Evolutionary conservation across 2,113 vertebrate species (phyloP), one percentile per base, ranked within the genome.

Genomic region (Notothenia rossii): DNA sequence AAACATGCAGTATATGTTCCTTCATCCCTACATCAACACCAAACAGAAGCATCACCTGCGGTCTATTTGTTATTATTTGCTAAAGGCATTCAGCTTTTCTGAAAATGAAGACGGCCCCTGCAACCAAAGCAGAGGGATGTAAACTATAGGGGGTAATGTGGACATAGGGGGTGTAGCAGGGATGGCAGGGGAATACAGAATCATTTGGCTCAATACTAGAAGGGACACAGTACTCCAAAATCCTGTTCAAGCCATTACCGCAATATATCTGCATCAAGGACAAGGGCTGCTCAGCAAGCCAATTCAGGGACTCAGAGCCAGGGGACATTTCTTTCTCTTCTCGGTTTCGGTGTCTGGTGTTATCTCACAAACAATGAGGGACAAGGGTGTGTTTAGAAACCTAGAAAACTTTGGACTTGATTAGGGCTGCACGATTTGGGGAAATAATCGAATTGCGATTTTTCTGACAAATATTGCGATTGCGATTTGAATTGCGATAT

Each of bases 191-290:
- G 56, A 83, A 72, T 72, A 78, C 71, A 71, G n/a, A 86, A 72
- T 48, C 33, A 83, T 79, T 79, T 86, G 60, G 72, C 53, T 20
- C 40, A 66, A 70, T 63, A 65, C 65, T 73, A 78, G 62, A 58
- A 59, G 40, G 62, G n/a, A 76, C 56, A 74, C 17, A 60, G 72
- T 80, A 70, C 69, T 69, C 51, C n/a, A 81, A 83, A 83, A 79
- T 67, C 79, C 73, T 76, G 59, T 73, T 79, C 40, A 70, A 77
- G 72, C 56, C 46, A 69, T 84, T 58, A 66, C 72, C 29, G 61
- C 84, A 77, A 77, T 75, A 80, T 70, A 75, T 70, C 45, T 77
- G 79, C 77, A 67, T 76, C 43, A 58, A 69, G 33, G 29, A 72
- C 22, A 25, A 58, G 29, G 49, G 49, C 61, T 75, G 76, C 64